Percentiles rank a stretch among this genome's conserved stretches.
Conservation (phyloP, 2,113 vertebrate genomes). For the Hyperopisus bebe region DNA sequence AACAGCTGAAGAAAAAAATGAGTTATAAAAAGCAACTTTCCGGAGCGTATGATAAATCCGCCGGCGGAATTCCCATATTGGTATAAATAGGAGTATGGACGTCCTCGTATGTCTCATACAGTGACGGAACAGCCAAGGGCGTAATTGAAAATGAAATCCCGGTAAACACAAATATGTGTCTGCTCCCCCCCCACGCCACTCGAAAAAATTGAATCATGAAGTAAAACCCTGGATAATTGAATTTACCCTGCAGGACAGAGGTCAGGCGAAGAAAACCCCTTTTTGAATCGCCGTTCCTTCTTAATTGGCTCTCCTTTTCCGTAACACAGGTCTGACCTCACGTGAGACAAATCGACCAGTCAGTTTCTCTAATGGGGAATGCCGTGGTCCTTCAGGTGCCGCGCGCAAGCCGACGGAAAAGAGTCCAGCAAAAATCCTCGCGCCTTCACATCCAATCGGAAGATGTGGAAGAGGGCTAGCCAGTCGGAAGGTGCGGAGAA, state of each 20-base stretch:
- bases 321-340: not conserved
- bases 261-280: not conserved
- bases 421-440: not conserved
- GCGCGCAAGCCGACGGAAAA: not conserved
- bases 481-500: not conserved
- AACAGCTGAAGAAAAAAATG: not conserved
- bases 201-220: not conserved
- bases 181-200: not conserved
- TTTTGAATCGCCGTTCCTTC: not conserved
- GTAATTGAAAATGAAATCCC: conserved; percentile 16
- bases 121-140: not conserved
- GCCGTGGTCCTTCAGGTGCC: not conserved
- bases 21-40: not conserved
- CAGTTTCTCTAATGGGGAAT: not conserved
- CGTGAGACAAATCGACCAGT: not conserved
- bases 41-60: not conserved
- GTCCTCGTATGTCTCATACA: not conserved
- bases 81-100: not conserved
- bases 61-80: not conserved
- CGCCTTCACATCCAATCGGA: not conserved
- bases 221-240: conserved; percentile 5
- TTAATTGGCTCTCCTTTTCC: not conserved
- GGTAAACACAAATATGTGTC: not conserved
- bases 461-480: not conserved
- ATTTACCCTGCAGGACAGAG: conserved; percentile 6